These are phyloP conservation scores for Clarias platycephalus DNA, from an alignment of 2,797 vertebrate genomes.

Conservation along the genomic window DNA sequence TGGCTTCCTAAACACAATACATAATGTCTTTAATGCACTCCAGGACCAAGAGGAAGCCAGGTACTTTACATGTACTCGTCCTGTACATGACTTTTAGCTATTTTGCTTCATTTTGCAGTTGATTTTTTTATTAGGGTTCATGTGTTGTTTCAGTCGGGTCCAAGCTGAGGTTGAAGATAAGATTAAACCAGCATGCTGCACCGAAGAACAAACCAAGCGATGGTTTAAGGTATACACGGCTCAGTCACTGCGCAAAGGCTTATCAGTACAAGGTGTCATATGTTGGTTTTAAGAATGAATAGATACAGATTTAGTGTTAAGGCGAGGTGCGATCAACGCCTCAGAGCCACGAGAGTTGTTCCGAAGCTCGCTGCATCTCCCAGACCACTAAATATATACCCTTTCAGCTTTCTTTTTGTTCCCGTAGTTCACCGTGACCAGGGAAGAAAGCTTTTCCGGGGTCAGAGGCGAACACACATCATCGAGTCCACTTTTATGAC, in stretches of 20 bases:
- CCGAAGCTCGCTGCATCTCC: constrained; percentile 70
- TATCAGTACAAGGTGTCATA: background rate
- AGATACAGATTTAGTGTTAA: background rate
- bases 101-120: background rate
- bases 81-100: background rate
- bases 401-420: constrained; percentile 79
- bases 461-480: constrained; percentile 41
- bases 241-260: background rate
- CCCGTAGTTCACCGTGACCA: constrained; percentile 72
- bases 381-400: constrained; percentile 62
- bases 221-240: background rate
- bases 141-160: background rate
- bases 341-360: background rate
- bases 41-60: background rate
- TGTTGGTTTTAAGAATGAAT: no score
- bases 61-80: background rate
- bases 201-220: background rate
- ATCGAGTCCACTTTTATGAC: constrained; percentile 35
- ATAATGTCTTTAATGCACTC: background rate
- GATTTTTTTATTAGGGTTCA: background rate
- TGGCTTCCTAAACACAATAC: background rate
- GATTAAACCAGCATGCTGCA: background rate
- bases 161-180: background rate
- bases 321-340: background rate
- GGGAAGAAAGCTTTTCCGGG: constrained; percentile 50